Conservation (phyloP, 1,140 invertebrate genomes). For the Drosophila melanica region DNA sequence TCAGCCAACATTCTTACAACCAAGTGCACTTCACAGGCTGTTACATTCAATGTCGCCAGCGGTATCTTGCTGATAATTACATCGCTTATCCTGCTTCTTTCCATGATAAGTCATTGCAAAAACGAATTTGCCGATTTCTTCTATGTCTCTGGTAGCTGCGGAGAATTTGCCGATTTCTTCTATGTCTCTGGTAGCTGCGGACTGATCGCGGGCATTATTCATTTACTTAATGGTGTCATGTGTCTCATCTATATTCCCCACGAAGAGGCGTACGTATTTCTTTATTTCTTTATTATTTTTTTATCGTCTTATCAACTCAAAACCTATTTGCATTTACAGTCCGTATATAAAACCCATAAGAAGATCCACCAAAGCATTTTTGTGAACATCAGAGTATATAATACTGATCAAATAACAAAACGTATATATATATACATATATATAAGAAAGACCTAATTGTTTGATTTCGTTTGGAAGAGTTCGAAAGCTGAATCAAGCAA, state of each 20-base stretch:
- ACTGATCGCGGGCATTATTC: constrained; percentile 51
- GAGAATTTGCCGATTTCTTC: no score
- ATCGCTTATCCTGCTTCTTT: constrained; percentile 31
- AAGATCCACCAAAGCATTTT: not conserved
- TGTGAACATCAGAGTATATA: no score
- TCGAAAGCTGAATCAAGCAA: no score
- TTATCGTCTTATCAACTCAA: no score
- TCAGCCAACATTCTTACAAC: not conserved
- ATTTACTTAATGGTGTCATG: constrained; percentile 50
- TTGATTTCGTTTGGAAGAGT: no score
- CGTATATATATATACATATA: no score
- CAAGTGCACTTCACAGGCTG: constrained; percentile 41
- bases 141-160: constrained; percentile 21
- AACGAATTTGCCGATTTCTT: constrained; percentile 48
- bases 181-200: constrained; percentile 28
- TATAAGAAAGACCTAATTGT: no score
- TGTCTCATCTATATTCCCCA: constrained; percentile 59
- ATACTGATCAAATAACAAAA: no score
- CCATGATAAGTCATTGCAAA: constrained; percentile 46
- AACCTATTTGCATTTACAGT: not conserved
- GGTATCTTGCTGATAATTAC: constrained; percentile 37
- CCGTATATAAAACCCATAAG: constrained; percentile 18
- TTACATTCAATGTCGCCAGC: constrained; percentile 52
- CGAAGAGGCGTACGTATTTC: constrained; percentile 55
- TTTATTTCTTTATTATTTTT: no score